These are phyloP conservation scores for Sialis lutaria DNA, from an alignment of 2,888 invertebrate species.

Conservation along the genomic window DNA sequence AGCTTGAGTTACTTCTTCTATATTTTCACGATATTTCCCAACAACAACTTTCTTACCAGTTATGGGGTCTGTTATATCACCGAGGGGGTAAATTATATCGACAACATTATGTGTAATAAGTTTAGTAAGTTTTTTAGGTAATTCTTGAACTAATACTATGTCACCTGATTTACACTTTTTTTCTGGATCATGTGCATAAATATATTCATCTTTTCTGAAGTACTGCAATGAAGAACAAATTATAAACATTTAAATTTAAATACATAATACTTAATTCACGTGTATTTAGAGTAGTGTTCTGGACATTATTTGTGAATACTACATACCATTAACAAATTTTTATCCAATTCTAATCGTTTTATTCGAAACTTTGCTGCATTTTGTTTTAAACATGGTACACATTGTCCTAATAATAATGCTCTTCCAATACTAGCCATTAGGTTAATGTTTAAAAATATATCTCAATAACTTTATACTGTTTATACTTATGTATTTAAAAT, in stretches of 20 bases:
- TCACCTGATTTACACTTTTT: slow-evolving; percentile 68
- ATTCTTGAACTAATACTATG: slow-evolving; percentile 56
- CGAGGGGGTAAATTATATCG: slow-evolving; percentile 62
- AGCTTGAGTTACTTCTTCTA: slow-evolving; percentile 44
- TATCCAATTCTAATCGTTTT: slow-evolving; percentile 55
- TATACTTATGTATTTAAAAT: background rate
- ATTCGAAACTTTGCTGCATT: slow-evolving; percentile 66
- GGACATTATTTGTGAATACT: slow-evolving; percentile 3
- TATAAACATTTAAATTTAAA: slow-evolving; percentile 1
- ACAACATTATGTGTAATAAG: slow-evolving; percentile 64
- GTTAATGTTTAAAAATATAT: too few relatives aligned
- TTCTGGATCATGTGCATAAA: slow-evolving; percentile 63
- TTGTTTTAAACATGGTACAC: slow-evolving; percentile 59
- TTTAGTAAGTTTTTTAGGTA: slow-evolving; percentile 55
- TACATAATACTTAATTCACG: slow-evolving; percentile 4
- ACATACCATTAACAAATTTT: slow-evolving; percentile 59
- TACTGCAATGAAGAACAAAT: slow-evolving; percentile 38
- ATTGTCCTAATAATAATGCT: slow-evolving; percentile 49
- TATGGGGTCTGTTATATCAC: slow-evolving; percentile 74
- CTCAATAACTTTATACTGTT: too few relatives aligned
- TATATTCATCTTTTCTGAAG: slow-evolving; percentile 52
- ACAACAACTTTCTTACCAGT: slow-evolving; percentile 63
- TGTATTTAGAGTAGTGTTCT: slow-evolving; percentile 13
- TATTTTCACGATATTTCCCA: slow-evolving; percentile 54
- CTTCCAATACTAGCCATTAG: too few relatives aligned